Percentiles rank a stretch among this genome's conserved stretches.
These are phyloP conservation scores for Sterna hirundo DNA, from an alignment of 2,113 vertebrate genomes.

Conservation along the genomic window DNA sequence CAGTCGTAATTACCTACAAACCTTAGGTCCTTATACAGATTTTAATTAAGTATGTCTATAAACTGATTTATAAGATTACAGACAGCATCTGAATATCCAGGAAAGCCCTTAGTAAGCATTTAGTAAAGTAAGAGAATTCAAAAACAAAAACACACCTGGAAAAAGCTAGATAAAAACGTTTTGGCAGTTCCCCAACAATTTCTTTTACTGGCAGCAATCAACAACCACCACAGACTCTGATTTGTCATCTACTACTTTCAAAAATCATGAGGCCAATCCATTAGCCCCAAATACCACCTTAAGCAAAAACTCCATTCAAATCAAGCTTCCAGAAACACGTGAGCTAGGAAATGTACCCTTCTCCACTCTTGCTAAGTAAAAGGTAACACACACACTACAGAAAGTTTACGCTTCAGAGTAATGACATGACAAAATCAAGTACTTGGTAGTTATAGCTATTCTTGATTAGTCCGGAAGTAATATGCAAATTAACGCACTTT, in stretches of 20 bases:
- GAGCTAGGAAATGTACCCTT: background rate
- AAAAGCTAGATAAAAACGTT: background rate
- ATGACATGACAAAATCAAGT: background rate
- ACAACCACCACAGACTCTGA: background rate
- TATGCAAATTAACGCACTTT: conserved; percentile 3
- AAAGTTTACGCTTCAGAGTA: background rate
- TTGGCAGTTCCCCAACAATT: background rate
- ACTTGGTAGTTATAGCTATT: background rate
- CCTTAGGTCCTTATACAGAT: background rate
- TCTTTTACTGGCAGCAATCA: background rate
- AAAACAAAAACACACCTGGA: conserved; percentile 38
- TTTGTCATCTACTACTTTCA: background rate
- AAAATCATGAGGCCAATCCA: background rate
- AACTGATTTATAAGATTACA: conserved; percentile 7
- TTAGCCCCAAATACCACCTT: background rate
- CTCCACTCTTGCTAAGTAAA: background rate
- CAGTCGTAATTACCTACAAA: background rate
- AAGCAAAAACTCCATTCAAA: background rate
- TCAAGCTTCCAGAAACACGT: background rate
- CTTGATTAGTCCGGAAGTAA: conserved; percentile 8
- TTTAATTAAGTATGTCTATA: conserved; percentile 40
- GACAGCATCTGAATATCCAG: background rate
- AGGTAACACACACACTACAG: background rate
- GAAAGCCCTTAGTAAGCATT: conserved; percentile 29
- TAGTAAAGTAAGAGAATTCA: background rate